Percentiles rank a stretch among this genome's conserved stretches.
These are phyloP conservation scores for Microtus oregoni DNA, from an alignment of 2,113 vertebrate genomes.

Conservation along the genomic window DNA sequence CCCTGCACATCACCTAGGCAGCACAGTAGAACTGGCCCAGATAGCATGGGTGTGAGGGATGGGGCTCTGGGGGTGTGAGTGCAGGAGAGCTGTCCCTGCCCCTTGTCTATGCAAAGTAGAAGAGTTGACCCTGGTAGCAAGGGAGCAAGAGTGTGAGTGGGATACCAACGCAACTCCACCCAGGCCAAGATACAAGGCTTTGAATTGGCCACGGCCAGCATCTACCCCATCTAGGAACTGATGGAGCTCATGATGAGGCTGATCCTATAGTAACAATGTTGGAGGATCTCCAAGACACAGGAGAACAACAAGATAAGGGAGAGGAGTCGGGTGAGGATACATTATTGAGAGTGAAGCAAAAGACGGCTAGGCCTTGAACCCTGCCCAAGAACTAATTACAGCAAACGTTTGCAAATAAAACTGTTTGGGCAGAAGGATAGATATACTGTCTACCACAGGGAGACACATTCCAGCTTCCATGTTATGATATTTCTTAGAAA, in stretches of 20 bases:
- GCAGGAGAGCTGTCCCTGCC: neutral
- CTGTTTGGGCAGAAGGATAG: neutral
- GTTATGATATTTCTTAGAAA: neutral
- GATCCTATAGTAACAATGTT: neutral
- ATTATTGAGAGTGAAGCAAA: neutral
- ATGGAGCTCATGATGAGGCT: neutral
- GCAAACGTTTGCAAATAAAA: neutral
- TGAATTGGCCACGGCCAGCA: neutral
- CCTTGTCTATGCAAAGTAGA: neutral
- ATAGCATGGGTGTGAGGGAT: no score
- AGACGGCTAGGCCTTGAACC: neutral
- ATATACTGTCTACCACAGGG: neutral
- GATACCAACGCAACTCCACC: neutral
- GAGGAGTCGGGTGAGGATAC: neutral
- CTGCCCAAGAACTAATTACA: neutral
- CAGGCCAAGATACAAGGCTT: neutral
- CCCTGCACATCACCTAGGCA: no score
- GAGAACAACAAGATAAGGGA: neutral
- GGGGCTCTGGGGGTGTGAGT: no score
- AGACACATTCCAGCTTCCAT: neutral
- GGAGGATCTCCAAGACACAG: neutral
- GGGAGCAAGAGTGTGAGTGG: neutral
- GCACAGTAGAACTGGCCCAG: no score
- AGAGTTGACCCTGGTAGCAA: neutral
- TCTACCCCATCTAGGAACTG: neutral